Evolutionary conservation across 2,797 vertebrate species (phyloP), one percentile per base, ranked within the genome.

Genomic region (Champsocephalus esox): DNA sequence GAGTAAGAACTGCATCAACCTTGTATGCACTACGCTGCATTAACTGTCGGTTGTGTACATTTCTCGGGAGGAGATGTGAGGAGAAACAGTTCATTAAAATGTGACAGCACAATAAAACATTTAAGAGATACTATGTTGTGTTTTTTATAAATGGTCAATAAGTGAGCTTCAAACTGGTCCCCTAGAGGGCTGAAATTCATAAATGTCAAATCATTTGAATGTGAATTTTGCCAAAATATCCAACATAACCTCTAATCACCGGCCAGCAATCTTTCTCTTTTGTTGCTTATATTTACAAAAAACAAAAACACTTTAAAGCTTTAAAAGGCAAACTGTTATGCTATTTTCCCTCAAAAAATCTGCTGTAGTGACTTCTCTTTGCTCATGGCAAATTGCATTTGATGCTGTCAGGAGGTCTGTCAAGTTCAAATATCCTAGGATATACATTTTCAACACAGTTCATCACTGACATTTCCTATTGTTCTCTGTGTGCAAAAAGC

Each of bases 361-460:
- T 13, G 45, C 65, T 64, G n/a, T 17, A 28, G 48, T 59, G 46
- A 12, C 46, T 45, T 17, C 52, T 44, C 59, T 55, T 56, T 48
- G 6, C 48, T 48, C 9, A 10, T 41, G 32, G 49, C 55, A 44
- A 67, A 48, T 14, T 34, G 43, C 14, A 51, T 11, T 54, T 58
- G 45, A 66, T 61, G 28, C 12, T 56, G 62, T 57, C 41, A 63
- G 28, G 49, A 63, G 28, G 49, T 34, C 24, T 66, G 52, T 61
- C 54, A 73, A 50, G 43, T 46, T 64, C 32, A 21, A 9, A 21
- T 46, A n/a, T 50, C 61, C n/a, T 62, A 8, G 38, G 70, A 50
- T 66, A 48, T 72, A 50, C n/a, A 67, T 74, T 70, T 67, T 67
- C 14, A 54, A 62, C 56, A 19, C 60, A 49, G 62, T 58, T 64